Evolutionary conservation across 2,888 invertebrate species (phyloP), one percentile per base, ranked within the genome.

Genomic region (Chrysolina americana): DNA sequence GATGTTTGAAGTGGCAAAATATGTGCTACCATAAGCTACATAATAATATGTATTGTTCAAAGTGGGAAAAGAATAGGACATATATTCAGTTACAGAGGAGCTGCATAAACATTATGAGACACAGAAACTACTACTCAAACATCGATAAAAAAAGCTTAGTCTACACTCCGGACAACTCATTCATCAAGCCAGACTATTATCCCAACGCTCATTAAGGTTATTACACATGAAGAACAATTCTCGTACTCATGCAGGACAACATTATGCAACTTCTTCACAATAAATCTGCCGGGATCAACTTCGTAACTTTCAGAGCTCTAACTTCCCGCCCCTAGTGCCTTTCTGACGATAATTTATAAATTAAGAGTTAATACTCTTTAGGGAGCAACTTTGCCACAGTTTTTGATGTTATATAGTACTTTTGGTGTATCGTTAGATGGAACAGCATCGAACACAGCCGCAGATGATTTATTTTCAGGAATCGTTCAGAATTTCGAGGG

Each of bases 291-390:
- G 23, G 59, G 28, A 59, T 59, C 59, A 59, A 59, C 59, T 59
- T 59, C 59, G 36, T 59, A 59, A 59, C 59, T 59, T 59, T 59
- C 59, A 15, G 36, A 36, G 59, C 59, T 36, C 28, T 11, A 59
- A 28, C 28, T 59, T 59, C 59, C 50, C n/a, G 59, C 36, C 59
- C 59, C 36, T n/a, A 59, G 59, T 28, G 59, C 59, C 19, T 59
- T 28, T 23, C 59, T 59, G n/a, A 4, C 28, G 59, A 59, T 59
- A 59, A 59, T 59, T 59, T 59, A 59, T 59, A 59, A 59, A 59
- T 59, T 59, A 59, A 59, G 59, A 59, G 59, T 59, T 59, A 59
- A 59, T 59, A 59, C 59, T 59, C 59, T 36, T 59, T 59, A 17
- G 59, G 59, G 59, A 59, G 59, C 28, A 59, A 59, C 59, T 59